phyloP scores from a whole-genome alignment of 2,888 invertebrate species.

The Drosophila kuntzei region DNA sequence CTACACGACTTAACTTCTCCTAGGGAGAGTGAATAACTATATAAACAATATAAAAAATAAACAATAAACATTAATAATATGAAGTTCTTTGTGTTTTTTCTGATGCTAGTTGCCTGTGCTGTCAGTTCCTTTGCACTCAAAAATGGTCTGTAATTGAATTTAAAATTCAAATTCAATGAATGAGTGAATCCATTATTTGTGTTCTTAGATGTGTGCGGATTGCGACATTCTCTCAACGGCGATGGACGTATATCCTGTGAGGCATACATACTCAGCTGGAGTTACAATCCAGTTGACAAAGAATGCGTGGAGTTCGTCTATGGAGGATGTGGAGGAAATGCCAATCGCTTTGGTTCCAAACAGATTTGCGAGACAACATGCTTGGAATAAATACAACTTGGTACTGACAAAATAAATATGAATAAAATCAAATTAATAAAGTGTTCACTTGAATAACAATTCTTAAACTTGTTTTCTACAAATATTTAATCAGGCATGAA shows the following conservation, averaged over 20 bases:
- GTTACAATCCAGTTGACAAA: constrained; percentile 36
- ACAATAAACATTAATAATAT: constrained; percentile 2
- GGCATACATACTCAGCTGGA: constrained; percentile 58
- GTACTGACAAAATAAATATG: background rate
- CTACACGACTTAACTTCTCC: background rate
- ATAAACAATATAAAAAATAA: background rate
- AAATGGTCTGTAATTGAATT: constrained; percentile 17
- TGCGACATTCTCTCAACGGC: constrained; percentile 54
- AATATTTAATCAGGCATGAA: background rate
- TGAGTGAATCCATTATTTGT: background rate
- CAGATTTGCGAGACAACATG: constrained; percentile 62
- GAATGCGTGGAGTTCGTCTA: constrained; percentile 65
- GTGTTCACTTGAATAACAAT: background rate
- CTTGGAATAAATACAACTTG: constrained; percentile 26
- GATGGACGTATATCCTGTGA: constrained; percentile 50
- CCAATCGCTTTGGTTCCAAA: constrained; percentile 58
- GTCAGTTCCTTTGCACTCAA: constrained; percentile 9
- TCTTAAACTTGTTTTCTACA: background rate
- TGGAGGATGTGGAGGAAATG: constrained; percentile 72
- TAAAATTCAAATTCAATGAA: background rate
- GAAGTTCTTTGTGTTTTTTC: constrained; percentile 8
- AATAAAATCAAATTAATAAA: background rate
- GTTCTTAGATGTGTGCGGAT: constrained; percentile 57
- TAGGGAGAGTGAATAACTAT: background rate
- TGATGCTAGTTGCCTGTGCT: constrained; percentile 5